Percentiles rank a stretch among this genome's conserved stretches.
Conservation (phyloP, 2,888 invertebrate species). For the Idaea straminata region DNA sequence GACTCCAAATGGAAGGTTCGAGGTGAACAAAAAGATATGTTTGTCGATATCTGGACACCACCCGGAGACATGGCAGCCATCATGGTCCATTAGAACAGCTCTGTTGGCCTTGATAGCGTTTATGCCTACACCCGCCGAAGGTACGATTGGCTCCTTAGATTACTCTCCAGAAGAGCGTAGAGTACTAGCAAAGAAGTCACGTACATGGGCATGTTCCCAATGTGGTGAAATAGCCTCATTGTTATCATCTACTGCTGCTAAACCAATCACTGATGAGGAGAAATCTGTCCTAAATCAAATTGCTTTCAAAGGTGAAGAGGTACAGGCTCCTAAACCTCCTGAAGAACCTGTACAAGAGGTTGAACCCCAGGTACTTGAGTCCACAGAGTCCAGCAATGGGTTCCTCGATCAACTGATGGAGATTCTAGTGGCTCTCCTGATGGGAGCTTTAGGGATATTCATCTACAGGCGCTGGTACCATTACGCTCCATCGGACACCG, state of each 20-base stretch:
- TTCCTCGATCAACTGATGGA: slow-evolving; percentile 70
- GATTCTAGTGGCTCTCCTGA: slow-evolving; percentile 64
- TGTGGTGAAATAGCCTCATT: slow-evolving; percentile 67
- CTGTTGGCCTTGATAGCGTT: slow-evolving; percentile 95
- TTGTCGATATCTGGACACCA: slow-evolving; percentile 97
- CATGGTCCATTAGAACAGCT: slow-evolving; percentile 97
- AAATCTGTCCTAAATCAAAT: slow-evolving; percentile 72
- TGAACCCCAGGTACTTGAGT: slow-evolving; percentile 59
- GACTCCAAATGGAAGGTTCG: slow-evolving; percentile 96
- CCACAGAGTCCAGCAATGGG: slow-evolving; percentile 57
- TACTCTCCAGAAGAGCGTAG: slow-evolving; percentile 92
- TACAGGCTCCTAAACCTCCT: slow-evolving; percentile 54
- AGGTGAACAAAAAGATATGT: slow-evolving; percentile 96
- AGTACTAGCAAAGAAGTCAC: slow-evolving; percentile 87
- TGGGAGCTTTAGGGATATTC: slow-evolving; percentile 69
- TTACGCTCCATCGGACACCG: slow-evolving; percentile 48
- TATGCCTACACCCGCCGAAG: slow-evolving; percentile 94
- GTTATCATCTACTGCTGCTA: slow-evolving; percentile 69
- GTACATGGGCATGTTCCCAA: slow-evolving; percentile 59
- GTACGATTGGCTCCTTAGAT: slow-evolving; percentile 95
- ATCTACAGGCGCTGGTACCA: slow-evolving; percentile 70
- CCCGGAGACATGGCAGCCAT: slow-evolving; percentile 99
- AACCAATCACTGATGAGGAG: slow-evolving; percentile 73
- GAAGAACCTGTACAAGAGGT: slow-evolving; percentile 56
- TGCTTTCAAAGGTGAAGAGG: slow-evolving; percentile 75